A percentile compares a stretch with the other conserved stretches of the same genome.
These are phyloP conservation scores for Ariolimax columbianus DNA, from an alignment of 2,888 invertebrate species.

Conservation along the genomic window DNA sequence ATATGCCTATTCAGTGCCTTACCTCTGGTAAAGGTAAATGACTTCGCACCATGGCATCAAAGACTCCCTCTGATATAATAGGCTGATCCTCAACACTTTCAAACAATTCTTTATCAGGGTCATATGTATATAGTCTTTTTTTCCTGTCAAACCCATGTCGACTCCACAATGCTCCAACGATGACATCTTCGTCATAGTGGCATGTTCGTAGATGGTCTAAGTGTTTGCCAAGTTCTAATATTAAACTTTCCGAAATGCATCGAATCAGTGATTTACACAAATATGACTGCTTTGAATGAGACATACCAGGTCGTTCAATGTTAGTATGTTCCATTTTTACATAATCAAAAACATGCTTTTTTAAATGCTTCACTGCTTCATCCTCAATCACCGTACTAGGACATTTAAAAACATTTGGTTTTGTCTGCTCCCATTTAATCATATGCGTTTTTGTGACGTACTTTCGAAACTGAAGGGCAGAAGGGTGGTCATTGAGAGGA, in stretches of 20 bases:
- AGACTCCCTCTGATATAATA: slow-evolving; percentile 68
- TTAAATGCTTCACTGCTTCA: slow-evolving; percentile 80
- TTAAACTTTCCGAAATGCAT: slow-evolving; percentile 50
- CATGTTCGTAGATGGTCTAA: slow-evolving; percentile 64
- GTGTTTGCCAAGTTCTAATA: slow-evolving; percentile 53
- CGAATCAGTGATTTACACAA: slow-evolving; percentile 47
- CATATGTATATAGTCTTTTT: slow-evolving; percentile 27
- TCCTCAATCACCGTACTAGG: slow-evolving; percentile 81
- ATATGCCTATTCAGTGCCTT: slow-evolving; percentile 25
- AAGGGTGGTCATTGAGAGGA: slow-evolving; percentile 50
- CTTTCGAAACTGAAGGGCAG: slow-evolving; percentile 84
- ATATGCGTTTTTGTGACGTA: slow-evolving; percentile 89
- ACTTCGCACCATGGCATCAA: slow-evolving; percentile 86
- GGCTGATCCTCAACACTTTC: slow-evolving; percentile 45
- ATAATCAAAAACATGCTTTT: slow-evolving; percentile 42
- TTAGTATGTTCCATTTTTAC: slow-evolving; percentile 48
- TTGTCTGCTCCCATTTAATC: slow-evolving; percentile 82
- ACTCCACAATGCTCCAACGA: slow-evolving; percentile 91
- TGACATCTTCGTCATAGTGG: slow-evolving; percentile 87
- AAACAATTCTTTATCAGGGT: slow-evolving; percentile 38
- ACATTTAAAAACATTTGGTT: slow-evolving; percentile 68
- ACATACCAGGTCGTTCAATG: slow-evolving; percentile 35
- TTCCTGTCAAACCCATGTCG: slow-evolving; percentile 64
- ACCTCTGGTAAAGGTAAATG: slow-evolving; percentile 84
- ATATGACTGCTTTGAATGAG: neutral